Evolutionary conservation across 2,113 vertebrate species (phyloP).

Genomic region (Mustela lutreola): DNA sequence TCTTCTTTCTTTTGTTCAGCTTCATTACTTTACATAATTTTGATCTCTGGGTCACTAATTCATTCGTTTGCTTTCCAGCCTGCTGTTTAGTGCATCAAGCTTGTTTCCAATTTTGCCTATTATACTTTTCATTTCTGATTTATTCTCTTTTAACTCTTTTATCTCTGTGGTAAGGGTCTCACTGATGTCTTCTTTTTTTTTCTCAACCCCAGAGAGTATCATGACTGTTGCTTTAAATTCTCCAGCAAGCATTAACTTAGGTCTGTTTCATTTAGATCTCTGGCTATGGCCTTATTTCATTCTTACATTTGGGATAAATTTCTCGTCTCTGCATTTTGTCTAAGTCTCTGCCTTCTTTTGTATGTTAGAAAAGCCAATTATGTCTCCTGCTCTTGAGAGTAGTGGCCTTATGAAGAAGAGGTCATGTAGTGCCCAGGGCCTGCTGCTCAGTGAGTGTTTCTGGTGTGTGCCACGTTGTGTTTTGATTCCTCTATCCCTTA

Average conservation of each 20-base stretch:
- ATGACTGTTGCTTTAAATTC: not conserved
- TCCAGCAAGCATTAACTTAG: not conserved
- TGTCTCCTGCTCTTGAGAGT: not conserved
- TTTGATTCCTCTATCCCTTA: not conserved
- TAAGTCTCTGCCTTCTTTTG: not conserved
- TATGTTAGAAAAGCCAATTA: not conserved
- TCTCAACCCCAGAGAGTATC: not conserved
- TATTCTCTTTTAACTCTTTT: not conserved
- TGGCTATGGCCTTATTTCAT: not conserved
- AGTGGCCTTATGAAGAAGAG: not conserved
- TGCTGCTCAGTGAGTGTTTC: not conserved
- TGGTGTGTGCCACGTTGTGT: not conserved
- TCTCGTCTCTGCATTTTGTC: not conserved
- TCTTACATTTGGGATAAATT: not conserved
- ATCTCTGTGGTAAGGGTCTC: not conserved
- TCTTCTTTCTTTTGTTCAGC: not conserved
- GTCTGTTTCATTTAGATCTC: not conserved
- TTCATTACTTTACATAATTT: not conserved
- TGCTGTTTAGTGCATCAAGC: not conserved
- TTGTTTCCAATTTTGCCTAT: not conserved
- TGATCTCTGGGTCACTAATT: not conserved
- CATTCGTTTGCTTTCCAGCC: not conserved
- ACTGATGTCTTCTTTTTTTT: not conserved
- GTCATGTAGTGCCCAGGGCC: not conserved
- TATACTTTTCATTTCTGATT: not conserved